Percentiles rank a stretch among this genome's conserved stretches.
phyloP scores from a whole-genome alignment of 2,797 vertebrate genomes.

The Acrossocheilus fasciatus region DNA sequence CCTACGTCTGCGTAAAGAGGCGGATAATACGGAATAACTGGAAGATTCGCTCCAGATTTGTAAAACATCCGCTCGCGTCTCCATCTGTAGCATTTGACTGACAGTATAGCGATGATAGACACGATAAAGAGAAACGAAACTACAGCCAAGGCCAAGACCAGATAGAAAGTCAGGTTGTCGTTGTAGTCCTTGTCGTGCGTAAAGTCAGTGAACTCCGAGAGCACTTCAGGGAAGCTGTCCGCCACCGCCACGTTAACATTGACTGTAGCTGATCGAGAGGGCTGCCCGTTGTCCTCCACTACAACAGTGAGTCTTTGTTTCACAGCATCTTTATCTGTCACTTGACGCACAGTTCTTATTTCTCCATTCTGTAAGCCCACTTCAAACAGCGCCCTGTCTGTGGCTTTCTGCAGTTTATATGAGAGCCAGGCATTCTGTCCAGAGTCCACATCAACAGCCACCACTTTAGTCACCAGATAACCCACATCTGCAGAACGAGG shows the following conservation, averaged over 20 bases:
- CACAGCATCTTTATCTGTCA: conserved; percentile 66
- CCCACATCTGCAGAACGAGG: conserved; percentile 60
- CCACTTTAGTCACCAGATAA: conserved; percentile 69
- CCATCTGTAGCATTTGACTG: conserved; percentile 61
- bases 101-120: conserved; percentile 60
- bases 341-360: conserved; percentile 58
- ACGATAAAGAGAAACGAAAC: conserved; percentile 72
- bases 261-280: conserved; percentile 65
- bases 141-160: conserved; percentile 68
- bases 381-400: conserved; percentile 70
- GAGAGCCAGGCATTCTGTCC: conserved; percentile 71
- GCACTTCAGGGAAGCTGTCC: conserved; percentile 61
- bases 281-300: conserved; percentile 67
- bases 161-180: conserved; percentile 64
- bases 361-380: conserved; percentile 66
- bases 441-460: conserved; percentile 65
- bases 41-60: conserved; percentile 60
- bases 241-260: conserved; percentile 66
- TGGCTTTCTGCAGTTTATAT: conserved; percentile 69
- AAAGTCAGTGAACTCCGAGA: conserved; percentile 49
- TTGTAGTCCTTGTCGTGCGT: conserved; percentile 33
- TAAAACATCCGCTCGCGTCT: conserved; percentile 60
- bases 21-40: conserved; percentile 47
- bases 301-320: conserved; percentile 68
- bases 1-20: conserved; percentile 56